Conservation (phyloP, 1,140 invertebrate genomes). For the Goniozus legneri region DNA sequence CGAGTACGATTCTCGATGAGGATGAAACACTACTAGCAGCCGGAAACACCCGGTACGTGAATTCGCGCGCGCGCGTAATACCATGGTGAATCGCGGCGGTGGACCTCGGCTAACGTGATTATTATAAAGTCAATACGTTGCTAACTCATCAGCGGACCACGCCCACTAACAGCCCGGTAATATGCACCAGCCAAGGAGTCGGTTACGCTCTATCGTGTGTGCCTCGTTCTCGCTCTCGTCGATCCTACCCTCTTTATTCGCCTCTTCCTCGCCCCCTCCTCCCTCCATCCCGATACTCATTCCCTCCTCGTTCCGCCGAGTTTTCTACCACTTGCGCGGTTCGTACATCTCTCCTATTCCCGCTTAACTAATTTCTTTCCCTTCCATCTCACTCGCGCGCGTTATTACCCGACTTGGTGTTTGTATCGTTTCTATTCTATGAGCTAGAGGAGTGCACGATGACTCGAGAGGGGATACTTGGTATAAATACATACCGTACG, state of each 20-base stretch:
- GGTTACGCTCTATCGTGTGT: slow-evolving; percentile 44
- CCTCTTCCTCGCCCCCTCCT: slow-evolving; percentile 5
- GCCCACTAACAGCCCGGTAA: slow-evolving; percentile 55
- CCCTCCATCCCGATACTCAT: slow-evolving; percentile 4
- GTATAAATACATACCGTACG: no score
- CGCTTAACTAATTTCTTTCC: background rate
- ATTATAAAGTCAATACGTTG: slow-evolving; percentile 56
- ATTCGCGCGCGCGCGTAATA: slow-evolving; percentile 38
- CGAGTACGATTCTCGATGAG: no score
- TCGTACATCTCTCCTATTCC: background rate
- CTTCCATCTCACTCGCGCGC: background rate
- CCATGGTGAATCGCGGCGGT: slow-evolving; percentile 34
- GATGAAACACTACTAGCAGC: background rate
- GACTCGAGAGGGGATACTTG: no score
- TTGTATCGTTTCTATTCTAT: no score
- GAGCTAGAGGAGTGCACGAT: no score
- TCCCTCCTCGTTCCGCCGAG: no score
- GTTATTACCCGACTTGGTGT: no score
- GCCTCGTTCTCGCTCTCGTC: slow-evolving; percentile 22
- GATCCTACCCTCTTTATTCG: slow-evolving; percentile 4
- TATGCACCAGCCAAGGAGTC: slow-evolving; percentile 52
- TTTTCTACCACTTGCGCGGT: background rate
- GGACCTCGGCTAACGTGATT: slow-evolving; percentile 51
- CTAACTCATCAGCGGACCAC: slow-evolving; percentile 53
- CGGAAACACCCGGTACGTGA: slow-evolving; percentile 34